Evolutionary conservation across 2,113 vertebrate genomes (phyloP), one percentile per base, ranked within the genome.

Genomic region (Garra rufa): DNA sequence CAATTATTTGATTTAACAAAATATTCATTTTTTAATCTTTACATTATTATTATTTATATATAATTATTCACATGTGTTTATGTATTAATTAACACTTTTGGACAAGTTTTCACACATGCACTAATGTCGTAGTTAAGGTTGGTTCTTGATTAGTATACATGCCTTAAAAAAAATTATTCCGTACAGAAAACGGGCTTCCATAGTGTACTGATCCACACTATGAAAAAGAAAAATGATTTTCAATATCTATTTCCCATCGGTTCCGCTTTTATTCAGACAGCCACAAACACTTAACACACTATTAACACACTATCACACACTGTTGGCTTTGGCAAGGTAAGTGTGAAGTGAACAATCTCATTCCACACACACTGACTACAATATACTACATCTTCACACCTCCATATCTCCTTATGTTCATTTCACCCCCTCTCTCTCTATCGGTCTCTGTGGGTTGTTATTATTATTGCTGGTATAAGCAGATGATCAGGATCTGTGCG

Each of bases 381-480:
- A 52, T 70, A 69, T 52, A 38, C 43, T 75, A 73, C 57, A 74
- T 74, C n/a, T 50, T 76, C 55, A 44, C 70, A 75, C 82, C 41
- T 76, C 41, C 24, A 41, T 65, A 65, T 48, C 26, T 65, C 26
- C 77, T 46, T 63, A 63, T 79, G 76, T 79, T 80, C 41, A 43
- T 61, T 61, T 48, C 57, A 67, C 70, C n/a, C 52, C 4, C 75
- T 59, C 17, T 78, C 21, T 76, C 48, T n/a, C 41, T 50, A 44
- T 67, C 28, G 24, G 19, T 76, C n/a, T 13, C 19, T 41, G 46
- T 78, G 67, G 78, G 61, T 81, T 87, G 57, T 87, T 71, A n/a
- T n/a, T 76, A 73, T 34, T 6, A 48, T 86, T 81, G 81, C 82
- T 81, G 67, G 15, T 61, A 48, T 75, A 48, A 75, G 74, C 59